Evolutionary conservation across 2,113 vertebrate species (phyloP).

Genomic region (Nematolebias whitei): DNA sequence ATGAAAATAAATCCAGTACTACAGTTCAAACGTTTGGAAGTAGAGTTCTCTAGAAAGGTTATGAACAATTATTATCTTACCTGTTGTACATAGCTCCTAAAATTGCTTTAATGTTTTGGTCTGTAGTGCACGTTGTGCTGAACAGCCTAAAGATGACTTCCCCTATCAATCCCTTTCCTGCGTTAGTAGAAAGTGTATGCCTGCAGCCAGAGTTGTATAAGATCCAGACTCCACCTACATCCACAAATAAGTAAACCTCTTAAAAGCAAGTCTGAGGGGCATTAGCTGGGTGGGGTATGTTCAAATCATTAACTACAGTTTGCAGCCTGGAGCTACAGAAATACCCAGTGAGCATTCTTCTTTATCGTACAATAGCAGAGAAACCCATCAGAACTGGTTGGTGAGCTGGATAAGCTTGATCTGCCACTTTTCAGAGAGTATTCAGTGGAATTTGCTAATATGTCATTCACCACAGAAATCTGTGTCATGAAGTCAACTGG

Average conservation of each 20-base stretch:
- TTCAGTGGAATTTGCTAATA: slow-evolving; percentile 21
- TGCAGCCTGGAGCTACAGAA: slow-evolving; percentile 67
- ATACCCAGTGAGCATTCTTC: slow-evolving; percentile 65
- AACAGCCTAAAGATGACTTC: slow-evolving; percentile 57
- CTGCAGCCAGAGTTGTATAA: slow-evolving; percentile 67
- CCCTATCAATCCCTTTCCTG: slow-evolving; percentile 44
- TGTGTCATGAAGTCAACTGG: slow-evolving; percentile 6
- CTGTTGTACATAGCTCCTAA: too few species aligned
- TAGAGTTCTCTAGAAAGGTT: too few species aligned
- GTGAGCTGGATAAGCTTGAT: slow-evolving; percentile 46
- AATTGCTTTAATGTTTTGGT: slow-evolving; percentile 7
- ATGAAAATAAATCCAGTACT: not conserved
- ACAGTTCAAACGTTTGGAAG: not conserved
- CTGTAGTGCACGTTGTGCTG: slow-evolving; percentile 37
- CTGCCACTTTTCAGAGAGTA: slow-evolving; percentile 19
- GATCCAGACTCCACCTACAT: slow-evolving; percentile 63
- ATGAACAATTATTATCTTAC: too few species aligned
- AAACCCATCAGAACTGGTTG: slow-evolving; percentile 56
- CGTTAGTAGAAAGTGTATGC: slow-evolving; percentile 54
- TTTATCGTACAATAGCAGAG: slow-evolving; percentile 62
- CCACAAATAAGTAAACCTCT: slow-evolving; percentile 74
- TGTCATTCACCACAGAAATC: not conserved
- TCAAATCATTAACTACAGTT: slow-evolving; percentile 62
- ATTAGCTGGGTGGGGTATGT: slow-evolving; percentile 48
- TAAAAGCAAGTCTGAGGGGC: slow-evolving; percentile 73